A percentile compares a stretch with the other conserved stretches of the same genome.
phyloP scores from a whole-genome alignment of 1,140 invertebrate species.

The Saccostrea echinata region DNA sequence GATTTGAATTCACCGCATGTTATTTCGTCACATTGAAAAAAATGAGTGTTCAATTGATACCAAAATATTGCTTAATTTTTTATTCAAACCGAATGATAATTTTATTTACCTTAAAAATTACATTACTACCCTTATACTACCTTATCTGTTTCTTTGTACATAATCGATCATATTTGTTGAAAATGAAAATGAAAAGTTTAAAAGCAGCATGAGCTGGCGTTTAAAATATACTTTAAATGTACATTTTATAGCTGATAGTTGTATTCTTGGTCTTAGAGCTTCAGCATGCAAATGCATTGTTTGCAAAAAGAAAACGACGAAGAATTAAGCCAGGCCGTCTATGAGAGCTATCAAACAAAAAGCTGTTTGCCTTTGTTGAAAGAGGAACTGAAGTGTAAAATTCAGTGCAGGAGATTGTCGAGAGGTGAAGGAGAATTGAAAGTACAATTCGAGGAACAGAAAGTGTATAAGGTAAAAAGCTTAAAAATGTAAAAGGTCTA shows the following conservation, averaged over 20 bases:
- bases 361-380: conserved; percentile 37
- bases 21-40: no score
- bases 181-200: not conserved
- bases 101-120: no score
- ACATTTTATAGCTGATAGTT: no score
- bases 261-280: not conserved
- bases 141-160: no score
- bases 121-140: no score
- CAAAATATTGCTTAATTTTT: no score
- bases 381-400: conserved; percentile 45
- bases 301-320: not conserved
- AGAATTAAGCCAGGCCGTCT: not conserved
- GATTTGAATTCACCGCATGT: no score
- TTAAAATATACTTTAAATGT: not conserved
- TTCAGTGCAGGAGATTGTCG: conserved; percentile 27
- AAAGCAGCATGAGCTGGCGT: not conserved
- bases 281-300: not conserved
- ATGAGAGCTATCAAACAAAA: not conserved
- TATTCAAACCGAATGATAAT: no score
- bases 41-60: no score
- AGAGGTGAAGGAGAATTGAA: conserved; percentile 33
- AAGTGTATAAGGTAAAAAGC: not conserved
- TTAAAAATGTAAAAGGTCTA: no score
- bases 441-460: conserved; percentile 18
- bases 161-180: not conserved